Evolutionary conservation across 2,888 invertebrate genomes (phyloP).

Genomic region (Oscheius myriophilus): DNA sequence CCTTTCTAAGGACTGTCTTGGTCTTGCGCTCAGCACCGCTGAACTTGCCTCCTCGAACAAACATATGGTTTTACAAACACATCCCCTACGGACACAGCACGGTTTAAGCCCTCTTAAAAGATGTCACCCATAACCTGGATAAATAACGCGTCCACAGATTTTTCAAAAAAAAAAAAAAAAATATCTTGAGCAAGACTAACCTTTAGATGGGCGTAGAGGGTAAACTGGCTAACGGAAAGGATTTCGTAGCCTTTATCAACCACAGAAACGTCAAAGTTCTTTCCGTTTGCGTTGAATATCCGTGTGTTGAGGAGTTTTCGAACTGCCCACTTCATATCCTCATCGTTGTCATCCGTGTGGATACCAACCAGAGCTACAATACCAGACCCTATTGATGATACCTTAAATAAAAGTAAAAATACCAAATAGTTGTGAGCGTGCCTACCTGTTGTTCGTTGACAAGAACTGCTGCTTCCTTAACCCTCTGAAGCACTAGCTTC

Average conservation of each 20-base stretch:
- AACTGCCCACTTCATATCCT: conserved; percentile 82
- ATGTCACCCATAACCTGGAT: no score
- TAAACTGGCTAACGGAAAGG: conserved; percentile 56
- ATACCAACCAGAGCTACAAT: conserved; percentile 87
- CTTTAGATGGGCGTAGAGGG: conserved; percentile 53
- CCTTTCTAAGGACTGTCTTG: no score
- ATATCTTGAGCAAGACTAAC: conserved; percentile 12
- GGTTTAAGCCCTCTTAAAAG: no score
- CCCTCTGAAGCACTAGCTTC: conserved; percentile 67
- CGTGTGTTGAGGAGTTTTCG: conserved; percentile 84
- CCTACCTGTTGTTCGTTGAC: conserved; percentile 52
- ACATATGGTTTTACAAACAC: no score
- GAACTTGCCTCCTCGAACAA: no score
- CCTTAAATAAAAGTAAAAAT: conserved; percentile 51
- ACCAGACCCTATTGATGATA: conserved; percentile 84
- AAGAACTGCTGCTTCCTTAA: conserved; percentile 59
- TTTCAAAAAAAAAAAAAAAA: background rate
- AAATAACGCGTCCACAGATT: no score
- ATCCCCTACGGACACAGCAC: no score
- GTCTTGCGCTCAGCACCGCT: no score
- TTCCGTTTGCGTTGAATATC: conserved; percentile 80
- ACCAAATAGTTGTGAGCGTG: no score
- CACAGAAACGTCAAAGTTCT: conserved; percentile 83
- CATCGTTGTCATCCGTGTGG: conserved; percentile 80
- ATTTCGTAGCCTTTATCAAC: conserved; percentile 78